A percentile compares a stretch with the other conserved stretches of the same genome.
phyloP scores from a whole-genome alignment of 2,888 invertebrate species.

The Hydriomena furcata region DNA sequence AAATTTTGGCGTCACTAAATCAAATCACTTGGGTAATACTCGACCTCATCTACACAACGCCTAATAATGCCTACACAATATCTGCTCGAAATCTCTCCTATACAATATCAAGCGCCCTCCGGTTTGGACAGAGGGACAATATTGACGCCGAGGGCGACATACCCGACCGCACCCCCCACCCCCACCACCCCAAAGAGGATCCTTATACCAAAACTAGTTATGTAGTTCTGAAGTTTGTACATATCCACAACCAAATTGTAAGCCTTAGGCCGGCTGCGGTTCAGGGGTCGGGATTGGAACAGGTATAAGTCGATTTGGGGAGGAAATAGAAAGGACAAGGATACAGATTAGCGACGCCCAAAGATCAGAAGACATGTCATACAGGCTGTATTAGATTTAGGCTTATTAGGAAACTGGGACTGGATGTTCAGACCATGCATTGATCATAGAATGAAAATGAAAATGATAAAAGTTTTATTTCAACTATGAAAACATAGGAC shows the following conservation, averaged over 20 bases:
- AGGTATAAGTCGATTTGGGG: background rate
- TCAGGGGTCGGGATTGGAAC: conserved; percentile 12
- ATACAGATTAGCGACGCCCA: background rate
- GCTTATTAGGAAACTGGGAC: too few relatives aligned
- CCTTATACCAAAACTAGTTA: conserved; percentile 45
- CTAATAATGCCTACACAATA: too few relatives aligned
- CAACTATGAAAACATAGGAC: too few relatives aligned
- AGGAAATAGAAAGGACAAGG: background rate
- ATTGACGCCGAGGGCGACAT: conserved; percentile 59
- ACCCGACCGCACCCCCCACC: conserved; percentile 32
- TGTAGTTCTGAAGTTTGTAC: conserved; percentile 31
- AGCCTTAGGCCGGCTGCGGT: conserved; percentile 31
- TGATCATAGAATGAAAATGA: too few relatives aligned
- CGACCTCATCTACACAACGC: too few relatives aligned
- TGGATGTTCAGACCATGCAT: too few relatives aligned
- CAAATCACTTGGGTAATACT: too few relatives aligned
- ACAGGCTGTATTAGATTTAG: too few relatives aligned
- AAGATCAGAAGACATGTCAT: too few relatives aligned
- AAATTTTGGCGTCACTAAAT: too few relatives aligned
- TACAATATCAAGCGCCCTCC: conserved; percentile 20
- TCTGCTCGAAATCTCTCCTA: conserved; percentile 12
- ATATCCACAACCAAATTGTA: conserved; percentile 36
- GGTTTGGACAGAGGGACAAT: conserved; percentile 54
- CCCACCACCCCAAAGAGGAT: conserved; percentile 28
- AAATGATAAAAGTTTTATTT: too few relatives aligned